Evolutionary conservation across 2,888 invertebrate genomes (phyloP).

Genomic region (Electrophaes corylata): DNA sequence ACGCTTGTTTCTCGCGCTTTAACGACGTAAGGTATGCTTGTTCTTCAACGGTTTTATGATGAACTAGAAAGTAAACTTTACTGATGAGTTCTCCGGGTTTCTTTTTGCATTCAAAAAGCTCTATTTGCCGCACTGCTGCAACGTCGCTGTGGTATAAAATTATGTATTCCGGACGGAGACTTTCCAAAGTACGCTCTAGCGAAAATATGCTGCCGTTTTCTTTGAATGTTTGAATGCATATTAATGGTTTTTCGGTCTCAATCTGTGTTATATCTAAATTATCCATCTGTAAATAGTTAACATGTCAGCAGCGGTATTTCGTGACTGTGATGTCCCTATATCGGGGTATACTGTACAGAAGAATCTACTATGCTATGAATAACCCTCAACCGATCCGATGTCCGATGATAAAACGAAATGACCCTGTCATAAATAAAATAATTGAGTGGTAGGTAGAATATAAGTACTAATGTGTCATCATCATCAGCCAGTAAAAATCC

Average conservation of each 20-base stretch:
- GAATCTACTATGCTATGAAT: too few species aligned
- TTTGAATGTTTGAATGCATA: conserved; percentile 91
- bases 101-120: conserved; percentile 90
- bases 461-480: too few species aligned
- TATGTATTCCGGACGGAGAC: conserved; percentile 90
- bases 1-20: conserved; percentile 96
- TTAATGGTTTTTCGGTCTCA: conserved; percentile 86
- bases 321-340: too few species aligned
- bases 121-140: conserved; percentile 94
- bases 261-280: conserved; percentile 87
- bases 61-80: conserved; percentile 95
- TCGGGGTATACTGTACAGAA: too few species aligned
- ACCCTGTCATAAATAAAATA: conserved; percentile 81
- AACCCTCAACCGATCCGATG: conserved; percentile 56
- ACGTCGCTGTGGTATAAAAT: conserved; percentile 96
- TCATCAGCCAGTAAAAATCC: too few species aligned
- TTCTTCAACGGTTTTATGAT: conserved; percentile 97
- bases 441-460: neutral
- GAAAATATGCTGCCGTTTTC: conserved; percentile 89
- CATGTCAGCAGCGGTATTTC: too few species aligned
- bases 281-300: conserved; percentile 81
- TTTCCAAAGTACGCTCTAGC: conserved; percentile 87
- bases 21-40: conserved; percentile 96
- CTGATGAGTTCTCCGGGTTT: conserved; percentile 73
- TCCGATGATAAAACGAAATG: conserved; percentile 92